These are phyloP conservation scores for Hydropsyche tenuis DNA, from an alignment of 1,140 invertebrate genomes.

Conservation along the genomic window DNA sequence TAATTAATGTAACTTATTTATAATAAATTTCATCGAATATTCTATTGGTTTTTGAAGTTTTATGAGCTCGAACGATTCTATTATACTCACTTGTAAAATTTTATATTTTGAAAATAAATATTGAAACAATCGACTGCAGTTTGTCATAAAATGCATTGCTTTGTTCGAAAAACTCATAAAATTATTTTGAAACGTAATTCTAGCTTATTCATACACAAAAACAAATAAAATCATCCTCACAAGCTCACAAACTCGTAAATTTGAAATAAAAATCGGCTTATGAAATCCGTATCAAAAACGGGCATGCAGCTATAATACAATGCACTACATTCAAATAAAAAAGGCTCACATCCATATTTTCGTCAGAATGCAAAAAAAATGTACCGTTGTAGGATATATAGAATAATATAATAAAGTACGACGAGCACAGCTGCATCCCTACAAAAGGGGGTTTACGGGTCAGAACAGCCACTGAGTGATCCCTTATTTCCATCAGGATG, in stretches of 20 bases:
- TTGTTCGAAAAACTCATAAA: neutral
- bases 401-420: neutral
- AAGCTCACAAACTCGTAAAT: too few species aligned
- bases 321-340: too few species aligned
- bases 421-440: slow-evolving; percentile 24
- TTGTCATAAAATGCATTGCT: neutral
- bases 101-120: neutral
- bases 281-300: too few species aligned
- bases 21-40: too few species aligned
- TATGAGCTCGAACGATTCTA: neutral
- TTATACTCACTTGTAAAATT: neutral
- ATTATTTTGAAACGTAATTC: too few species aligned
- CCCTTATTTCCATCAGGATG: slow-evolving; percentile 15
- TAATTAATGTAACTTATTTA: too few species aligned
- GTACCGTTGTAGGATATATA: slow-evolving; percentile 29
- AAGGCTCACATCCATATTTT: too few species aligned
- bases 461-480: slow-evolving; percentile 12
- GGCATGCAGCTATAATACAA: too few species aligned
- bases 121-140: neutral
- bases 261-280: too few species aligned
- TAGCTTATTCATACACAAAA: too few species aligned
- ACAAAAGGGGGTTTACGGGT: slow-evolving; percentile 35
- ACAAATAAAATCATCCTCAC: too few species aligned
- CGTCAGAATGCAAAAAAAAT: slow-evolving; percentile 24
- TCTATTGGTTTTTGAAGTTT: neutral